A percentile compares a stretch with the other conserved stretches of the same genome.
phyloP scores from a whole-genome alignment of 2,797 vertebrate genomes.

The Aulostomus chinensis region DNA sequence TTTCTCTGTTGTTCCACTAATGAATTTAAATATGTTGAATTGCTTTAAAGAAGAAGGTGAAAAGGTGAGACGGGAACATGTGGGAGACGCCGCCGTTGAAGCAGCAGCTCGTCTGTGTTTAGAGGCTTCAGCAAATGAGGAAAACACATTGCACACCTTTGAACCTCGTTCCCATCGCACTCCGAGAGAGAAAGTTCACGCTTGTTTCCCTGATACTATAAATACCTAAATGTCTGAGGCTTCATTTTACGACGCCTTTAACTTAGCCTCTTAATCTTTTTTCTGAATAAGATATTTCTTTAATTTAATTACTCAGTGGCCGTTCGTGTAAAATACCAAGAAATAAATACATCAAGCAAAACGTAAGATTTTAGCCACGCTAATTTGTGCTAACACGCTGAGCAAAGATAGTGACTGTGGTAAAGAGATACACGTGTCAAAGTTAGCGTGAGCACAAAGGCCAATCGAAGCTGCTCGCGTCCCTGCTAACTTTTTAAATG shows the following conservation, averaged over 20 bases:
- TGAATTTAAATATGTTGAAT: conserved; percentile 61
- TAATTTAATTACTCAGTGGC: too few species aligned
- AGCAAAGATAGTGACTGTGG: background rate
- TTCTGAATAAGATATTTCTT: too few species aligned
- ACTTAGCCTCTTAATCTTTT: too few species aligned
- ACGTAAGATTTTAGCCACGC: background rate
- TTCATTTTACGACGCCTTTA: too few species aligned
- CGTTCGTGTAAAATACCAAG: background rate
- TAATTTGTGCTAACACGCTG: background rate
- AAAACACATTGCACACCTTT: conserved; percentile 53
- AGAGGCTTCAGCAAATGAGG: conserved; percentile 40
- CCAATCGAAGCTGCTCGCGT: too few species aligned
- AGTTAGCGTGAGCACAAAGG: too few species aligned
- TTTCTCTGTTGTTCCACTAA: conserved; percentile 32
- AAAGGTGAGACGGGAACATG: conserved; percentile 38
- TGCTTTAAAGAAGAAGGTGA: conserved; percentile 37
- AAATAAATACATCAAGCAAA: too few species aligned
- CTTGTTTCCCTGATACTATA: background rate
- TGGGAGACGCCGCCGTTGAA: conserved; percentile 35
- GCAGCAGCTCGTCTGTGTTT: conserved; percentile 38
- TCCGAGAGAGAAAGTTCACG: conserved; percentile 2
- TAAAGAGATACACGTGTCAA: too few species aligned
- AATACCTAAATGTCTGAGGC: background rate
- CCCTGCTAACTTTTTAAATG: too few species aligned
- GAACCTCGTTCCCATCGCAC: background rate